Conservation (phyloP, 2,888 invertebrate genomes). For the Drosophila seclusa region DNA sequence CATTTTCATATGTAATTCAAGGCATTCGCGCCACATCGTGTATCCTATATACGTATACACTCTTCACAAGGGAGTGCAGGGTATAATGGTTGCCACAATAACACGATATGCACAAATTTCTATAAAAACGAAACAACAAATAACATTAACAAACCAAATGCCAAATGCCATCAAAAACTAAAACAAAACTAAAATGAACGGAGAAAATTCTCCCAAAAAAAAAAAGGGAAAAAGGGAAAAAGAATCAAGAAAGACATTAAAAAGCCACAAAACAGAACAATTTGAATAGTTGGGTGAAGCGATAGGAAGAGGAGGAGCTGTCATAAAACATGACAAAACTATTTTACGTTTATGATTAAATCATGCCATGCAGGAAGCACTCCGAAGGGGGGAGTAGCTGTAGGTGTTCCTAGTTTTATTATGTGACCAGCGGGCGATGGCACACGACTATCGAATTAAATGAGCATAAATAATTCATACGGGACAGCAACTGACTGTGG, state of each 20-base stretch:
- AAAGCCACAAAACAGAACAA: constrained; percentile 46
- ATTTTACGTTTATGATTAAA: constrained; percentile 78
- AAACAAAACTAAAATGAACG: constrained; percentile 27
- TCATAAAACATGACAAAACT: constrained; percentile 72
- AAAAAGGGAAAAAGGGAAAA: constrained; percentile 15
- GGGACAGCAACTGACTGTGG: constrained; percentile 11
- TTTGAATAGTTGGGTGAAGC: constrained; percentile 42
- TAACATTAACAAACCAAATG: constrained; percentile 52
- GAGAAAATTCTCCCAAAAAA: constrained; percentile 3
- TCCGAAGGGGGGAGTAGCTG: not conserved
- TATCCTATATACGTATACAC: not conserved
- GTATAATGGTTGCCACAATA: constrained; percentile 20
- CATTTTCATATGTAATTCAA: not conserved
- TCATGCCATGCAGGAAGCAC: constrained; percentile 47
- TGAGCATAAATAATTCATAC: constrained; percentile 76
- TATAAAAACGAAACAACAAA: constrained; percentile 47
- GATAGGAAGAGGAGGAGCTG: not conserved
- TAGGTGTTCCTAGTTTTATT: constrained; percentile 48
- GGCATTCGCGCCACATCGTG: not conserved
- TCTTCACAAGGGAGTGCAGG: constrained; percentile 5
- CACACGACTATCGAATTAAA: constrained; percentile 70
- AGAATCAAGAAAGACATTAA: constrained; percentile 47
- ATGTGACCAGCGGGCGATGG: constrained; percentile 41
- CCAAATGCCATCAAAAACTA: constrained; percentile 66
- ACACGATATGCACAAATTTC: constrained; percentile 36